phyloP scores from a whole-genome alignment of 2,113 vertebrate genomes.

The Bostrychus sinensis region DNA sequence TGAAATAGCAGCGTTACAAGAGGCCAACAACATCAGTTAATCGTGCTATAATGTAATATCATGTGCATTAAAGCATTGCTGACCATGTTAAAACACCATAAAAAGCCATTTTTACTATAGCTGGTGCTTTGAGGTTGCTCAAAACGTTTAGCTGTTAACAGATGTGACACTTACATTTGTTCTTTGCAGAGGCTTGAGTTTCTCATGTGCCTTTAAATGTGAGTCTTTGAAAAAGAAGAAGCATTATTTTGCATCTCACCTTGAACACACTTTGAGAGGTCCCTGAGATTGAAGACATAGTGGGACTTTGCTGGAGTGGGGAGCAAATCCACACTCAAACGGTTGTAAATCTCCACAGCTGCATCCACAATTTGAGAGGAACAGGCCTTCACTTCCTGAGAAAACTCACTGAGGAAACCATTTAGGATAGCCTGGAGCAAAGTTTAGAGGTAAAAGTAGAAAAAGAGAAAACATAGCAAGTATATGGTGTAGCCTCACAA shows the following conservation, averaged over 20 bases:
- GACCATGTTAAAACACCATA: too few relatives aligned
- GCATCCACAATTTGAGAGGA: constrained; percentile 84
- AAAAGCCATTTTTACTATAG: too few relatives aligned
- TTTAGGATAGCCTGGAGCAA: constrained; percentile 82
- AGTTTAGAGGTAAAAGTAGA: background rate
- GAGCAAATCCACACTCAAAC: constrained; percentile 88
- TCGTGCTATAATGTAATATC: too few relatives aligned
- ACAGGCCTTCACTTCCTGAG: constrained; percentile 78
- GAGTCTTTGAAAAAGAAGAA: background rate
- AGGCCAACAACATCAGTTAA: too few relatives aligned
- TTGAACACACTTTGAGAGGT: constrained; percentile 90
- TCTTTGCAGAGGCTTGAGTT: background rate
- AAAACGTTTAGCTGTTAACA: background rate
- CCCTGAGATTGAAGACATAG: constrained; percentile 89
- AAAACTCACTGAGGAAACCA: constrained; percentile 85
- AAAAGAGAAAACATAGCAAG: background rate
- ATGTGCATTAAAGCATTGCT: too few relatives aligned
- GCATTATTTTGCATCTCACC: constrained; percentile 65
- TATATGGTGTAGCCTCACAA: background rate
- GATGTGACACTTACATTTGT: background rate
- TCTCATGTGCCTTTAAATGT: constrained; percentile 1
- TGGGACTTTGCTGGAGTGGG: constrained; percentile 91
- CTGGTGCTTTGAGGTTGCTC: too few relatives aligned
- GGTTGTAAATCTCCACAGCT: constrained; percentile 86
- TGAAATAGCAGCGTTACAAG: too few relatives aligned